Evolutionary conservation across 2,888 invertebrate species (phyloP), one percentile per base, ranked within the genome.

Genomic region (Osmoderma eremita): DNA sequence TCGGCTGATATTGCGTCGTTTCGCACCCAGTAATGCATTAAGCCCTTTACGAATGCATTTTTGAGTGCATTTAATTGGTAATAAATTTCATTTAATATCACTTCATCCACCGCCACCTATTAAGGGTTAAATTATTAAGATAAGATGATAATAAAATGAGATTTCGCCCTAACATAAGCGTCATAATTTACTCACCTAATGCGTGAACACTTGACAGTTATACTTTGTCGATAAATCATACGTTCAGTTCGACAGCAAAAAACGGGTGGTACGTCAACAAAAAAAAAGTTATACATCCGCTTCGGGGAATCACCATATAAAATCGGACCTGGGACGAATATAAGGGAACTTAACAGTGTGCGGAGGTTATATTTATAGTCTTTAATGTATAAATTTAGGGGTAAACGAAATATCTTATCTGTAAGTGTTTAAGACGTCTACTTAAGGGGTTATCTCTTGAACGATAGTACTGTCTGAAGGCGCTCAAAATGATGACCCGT

Each of bases 381-480:
- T 48, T 61, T 13, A 56, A 58, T 18, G 53, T 54, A 54, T 66
- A 62, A 62, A 66, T 63, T 67, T 51, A 54, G 56, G 67, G 67
- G 63, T 63, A 54, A 38, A 56, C 22, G 54, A 62, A 61, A 56
- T 67, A 67, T 63, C 67, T 67, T 67, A 67, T 67, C 67, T 67
- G 48, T 58, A 63, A 67, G 63, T 48, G 51, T 63, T 63, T 53
- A 61, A 63, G 67, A 53, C 63, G 63, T 63, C 67, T 67, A 63
- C 67, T 67, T 67, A 67, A 67, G 63, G 67, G 67, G 67, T 67
- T 67, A 67, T 67, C 30, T 30, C 67, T 36, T 54, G 53, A 49
- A 61, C 53, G 65, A 58, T 65, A 50, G 65, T 30, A 42, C 61
- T 56, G 67, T 50, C 54, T 63, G 63, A 67, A 67, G 50, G 53